These are phyloP conservation scores for Neoascia interrupta DNA, from an alignment of 2,888 invertebrate genomes.

Conservation along the genomic window DNA sequence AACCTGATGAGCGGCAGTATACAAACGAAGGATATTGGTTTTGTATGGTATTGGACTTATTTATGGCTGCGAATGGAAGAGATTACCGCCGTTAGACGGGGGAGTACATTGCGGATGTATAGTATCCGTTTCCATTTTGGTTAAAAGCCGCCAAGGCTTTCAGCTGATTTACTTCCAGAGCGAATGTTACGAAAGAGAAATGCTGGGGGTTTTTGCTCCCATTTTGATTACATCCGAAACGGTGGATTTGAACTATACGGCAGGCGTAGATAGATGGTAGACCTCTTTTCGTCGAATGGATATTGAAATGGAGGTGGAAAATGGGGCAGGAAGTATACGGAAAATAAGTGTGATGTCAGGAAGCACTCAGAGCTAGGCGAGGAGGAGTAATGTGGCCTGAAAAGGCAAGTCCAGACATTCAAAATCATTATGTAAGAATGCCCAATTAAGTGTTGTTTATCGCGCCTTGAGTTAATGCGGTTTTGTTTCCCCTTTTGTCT, in stretches of 20 bases:
- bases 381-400: constrained; percentile 39
- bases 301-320: constrained; percentile 13
- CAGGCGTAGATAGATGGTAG: too few species aligned
- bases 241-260: not conserved
- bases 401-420: constrained; percentile 32
- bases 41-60: constrained; percentile 61
- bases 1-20: too few species aligned
- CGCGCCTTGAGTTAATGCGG: constrained; percentile 11
- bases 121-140: constrained; percentile 41
- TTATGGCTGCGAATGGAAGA: constrained; percentile 61
- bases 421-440: constrained; percentile 40
- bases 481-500: too few species aligned
- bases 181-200: constrained; percentile 26
- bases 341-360: constrained; percentile 54
- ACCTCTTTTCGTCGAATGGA: not conserved
- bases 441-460: constrained; percentile 26
- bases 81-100: constrained; percentile 42
- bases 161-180: constrained; percentile 60
- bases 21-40: constrained; percentile 23
- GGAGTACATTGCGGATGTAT: not conserved
- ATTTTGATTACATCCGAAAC: not conserved
- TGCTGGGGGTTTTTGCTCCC: constrained; percentile 14
- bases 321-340: constrained; percentile 2
- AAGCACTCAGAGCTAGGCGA: constrained; percentile 6
- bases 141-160: constrained; percentile 59